Conservation (phyloP, 2,113 vertebrate species). For the Hippocampus zosterae region DNA sequence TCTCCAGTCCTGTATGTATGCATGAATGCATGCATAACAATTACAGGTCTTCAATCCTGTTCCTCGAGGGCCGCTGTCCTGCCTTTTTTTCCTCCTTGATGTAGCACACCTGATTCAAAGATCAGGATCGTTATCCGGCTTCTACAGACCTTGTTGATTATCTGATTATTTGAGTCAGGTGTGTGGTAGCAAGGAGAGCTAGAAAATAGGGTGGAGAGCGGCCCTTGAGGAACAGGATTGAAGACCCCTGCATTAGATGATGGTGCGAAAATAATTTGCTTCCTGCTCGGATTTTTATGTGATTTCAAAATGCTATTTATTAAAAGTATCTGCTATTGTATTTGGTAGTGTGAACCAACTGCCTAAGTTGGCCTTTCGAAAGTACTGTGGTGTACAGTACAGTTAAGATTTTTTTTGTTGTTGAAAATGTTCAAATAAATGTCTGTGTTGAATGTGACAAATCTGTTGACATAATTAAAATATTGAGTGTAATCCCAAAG, state of each 20-base stretch:
- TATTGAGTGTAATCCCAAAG: constrained; percentile 4
- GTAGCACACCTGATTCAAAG: no score
- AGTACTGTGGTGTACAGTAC: background rate
- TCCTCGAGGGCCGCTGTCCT: no score
- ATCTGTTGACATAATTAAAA: constrained; percentile 6
- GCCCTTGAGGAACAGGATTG: no score
- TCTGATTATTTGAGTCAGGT: no score
- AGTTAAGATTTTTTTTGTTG: background rate
- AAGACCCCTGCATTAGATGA: constrained; percentile 14
- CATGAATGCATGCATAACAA: constrained; percentile 34
- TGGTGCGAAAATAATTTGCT: constrained; percentile 23
- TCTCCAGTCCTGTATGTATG: constrained; percentile 16
- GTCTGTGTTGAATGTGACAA: background rate
- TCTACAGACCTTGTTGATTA: no score
- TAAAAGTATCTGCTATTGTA: constrained; percentile 20
- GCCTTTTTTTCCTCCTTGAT: no score
- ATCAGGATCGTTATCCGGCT: no score
- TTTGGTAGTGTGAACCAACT: constrained; percentile 5
- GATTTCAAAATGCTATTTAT: constrained; percentile 42
- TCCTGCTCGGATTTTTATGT: constrained; percentile 21
- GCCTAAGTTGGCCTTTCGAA: background rate
- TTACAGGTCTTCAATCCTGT: no score
- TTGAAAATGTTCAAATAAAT: background rate
- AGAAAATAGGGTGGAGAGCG: no score
- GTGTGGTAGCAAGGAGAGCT: no score